These are phyloP conservation scores for Trissolcus brochymenae DNA, from an alignment of 2,888 invertebrate species.

Conservation along the genomic window DNA sequence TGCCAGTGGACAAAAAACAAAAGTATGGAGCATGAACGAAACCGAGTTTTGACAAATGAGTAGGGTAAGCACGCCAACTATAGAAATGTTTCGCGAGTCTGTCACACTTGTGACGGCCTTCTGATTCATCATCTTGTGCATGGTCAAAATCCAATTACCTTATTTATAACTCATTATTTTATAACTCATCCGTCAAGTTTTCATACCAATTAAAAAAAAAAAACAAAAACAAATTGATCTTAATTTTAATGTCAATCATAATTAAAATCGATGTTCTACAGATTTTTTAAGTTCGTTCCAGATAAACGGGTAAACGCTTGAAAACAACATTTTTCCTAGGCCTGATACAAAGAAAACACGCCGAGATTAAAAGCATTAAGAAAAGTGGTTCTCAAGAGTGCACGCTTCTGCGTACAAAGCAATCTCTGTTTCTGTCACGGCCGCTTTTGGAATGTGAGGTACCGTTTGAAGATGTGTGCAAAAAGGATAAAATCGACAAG, in stretches of 20 bases:
- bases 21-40: background rate
- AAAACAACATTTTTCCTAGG: slow-evolving; percentile 38
- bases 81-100: slow-evolving; percentile 24
- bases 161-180: no score
- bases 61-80: slow-evolving; percentile 5
- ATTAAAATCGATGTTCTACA: no score
- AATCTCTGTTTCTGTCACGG: slow-evolving; percentile 37
- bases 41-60: slow-evolving; percentile 32
- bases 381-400: slow-evolving; percentile 30
- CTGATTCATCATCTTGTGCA: slow-evolving; percentile 20
- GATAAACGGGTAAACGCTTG: slow-evolving; percentile 23
- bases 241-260: no score
- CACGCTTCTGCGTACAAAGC: slow-evolving; percentile 42
- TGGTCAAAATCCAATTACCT: slow-evolving; percentile 38
- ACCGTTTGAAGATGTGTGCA: slow-evolving; percentile 49
- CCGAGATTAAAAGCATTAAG: slow-evolving; percentile 32
- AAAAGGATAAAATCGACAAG: slow-evolving; percentile 20
- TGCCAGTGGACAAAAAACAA: background rate
- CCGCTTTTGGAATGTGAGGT: slow-evolving; percentile 54
- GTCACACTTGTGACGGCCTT: slow-evolving; percentile 28
- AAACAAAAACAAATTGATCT: no score
- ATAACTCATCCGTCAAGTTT: background rate
- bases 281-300: background rate
- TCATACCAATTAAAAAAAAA: no score
- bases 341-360: slow-evolving; percentile 25